These are phyloP conservation scores for Epinotia ramella DNA, from an alignment of 2,888 invertebrate species.

Conservation along the genomic window DNA sequence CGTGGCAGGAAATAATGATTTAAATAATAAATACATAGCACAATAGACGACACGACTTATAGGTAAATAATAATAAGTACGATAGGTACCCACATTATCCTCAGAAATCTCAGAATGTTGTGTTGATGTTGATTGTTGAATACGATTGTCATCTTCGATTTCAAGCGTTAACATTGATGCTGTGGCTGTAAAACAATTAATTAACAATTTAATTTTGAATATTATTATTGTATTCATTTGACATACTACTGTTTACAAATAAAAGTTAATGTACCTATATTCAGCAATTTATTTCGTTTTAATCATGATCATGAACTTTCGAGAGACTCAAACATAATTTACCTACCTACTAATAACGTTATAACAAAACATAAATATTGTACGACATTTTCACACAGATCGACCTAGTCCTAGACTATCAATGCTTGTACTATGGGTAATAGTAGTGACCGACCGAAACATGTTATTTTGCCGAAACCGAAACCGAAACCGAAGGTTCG, in stretches of 20 bases:
- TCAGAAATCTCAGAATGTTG: conserved; percentile 14
- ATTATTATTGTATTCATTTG: conserved; percentile 20
- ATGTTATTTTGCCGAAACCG: too few species aligned
- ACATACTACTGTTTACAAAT: conserved; percentile 24
- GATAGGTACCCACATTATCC: conserved; percentile 19
- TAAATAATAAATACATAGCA: conserved; percentile 21
- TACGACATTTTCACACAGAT: conserved; percentile 24
- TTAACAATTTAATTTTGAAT: conserved; percentile 8
- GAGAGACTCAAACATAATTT: conserved; percentile 20
- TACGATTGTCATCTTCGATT: conserved; percentile 17
- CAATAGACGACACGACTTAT: conserved; percentile 6
- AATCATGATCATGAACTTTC: conserved; percentile 15
- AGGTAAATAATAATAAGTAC: conserved; percentile 13
- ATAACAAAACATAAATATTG: conserved; percentile 9
- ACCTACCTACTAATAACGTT: conserved; percentile 2
- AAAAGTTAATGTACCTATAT: conserved; percentile 17
- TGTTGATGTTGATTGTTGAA: conserved; percentile 14
- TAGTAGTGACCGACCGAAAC: too few species aligned
- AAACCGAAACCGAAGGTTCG: too few species aligned
- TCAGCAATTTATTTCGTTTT: conserved; percentile 23
- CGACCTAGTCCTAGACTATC: conserved; percentile 23
- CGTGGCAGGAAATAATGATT: conserved; percentile 37
- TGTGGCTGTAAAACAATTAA: conserved; percentile 23
- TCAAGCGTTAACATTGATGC: conserved; percentile 30
- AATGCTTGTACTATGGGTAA: conserved; percentile 16